Base-by-base conservation (phyloP, 2,888 invertebrate species). In the Heliconius aoede region DNA sequence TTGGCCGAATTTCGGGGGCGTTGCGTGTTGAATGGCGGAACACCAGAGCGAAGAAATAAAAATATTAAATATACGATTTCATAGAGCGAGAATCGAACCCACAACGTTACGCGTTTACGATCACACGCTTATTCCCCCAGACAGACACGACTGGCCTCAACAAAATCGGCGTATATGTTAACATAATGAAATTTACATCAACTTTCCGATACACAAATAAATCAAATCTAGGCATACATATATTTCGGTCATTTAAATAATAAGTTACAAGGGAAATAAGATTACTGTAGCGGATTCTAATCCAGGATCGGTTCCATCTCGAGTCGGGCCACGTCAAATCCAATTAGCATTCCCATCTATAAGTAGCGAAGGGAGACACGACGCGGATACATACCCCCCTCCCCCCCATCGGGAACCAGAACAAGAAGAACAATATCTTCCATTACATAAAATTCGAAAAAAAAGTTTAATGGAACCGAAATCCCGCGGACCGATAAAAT, bases 371-470 rank as follows among this genome's bases (percentile, higher is more conserved):
- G 78, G 80, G 79, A 76, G 78, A 72, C 75, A 68, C 61, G 75
- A 69, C 79, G 77, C 79, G 77, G 65, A 80, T 76, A 81, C 81
- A 81, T 78, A n/a, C n/a, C n/a, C n/a, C n/a, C n/a, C n/a, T n/a
- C n/a, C n/a, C 79, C 82, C 82, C 81, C 79, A 81, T 82, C 81
- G 80, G 83, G 82, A 79, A 81, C 79, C 81, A 84, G 81, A 86
- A 89, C 87, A 86, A 89, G 86, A 85, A 85, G 84, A 83, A 85
- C 91, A 90, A 92, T 93, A 90, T 90, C 91, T 93, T 93, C 93
- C 93, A 88, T 89, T 84, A 90, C 89, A 93, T 93, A 92, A 93
- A 93, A 92, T 91, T 90, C 88, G 89, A 89, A 91, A 90, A n/a
- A 46, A 91, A 92, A 91, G 89, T 90, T 93, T 90, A 91, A 92